Evolutionary conservation across 92 coral and sea anemone genomes (phyloP).

Genomic region (Nematostella vectensis): DNA sequence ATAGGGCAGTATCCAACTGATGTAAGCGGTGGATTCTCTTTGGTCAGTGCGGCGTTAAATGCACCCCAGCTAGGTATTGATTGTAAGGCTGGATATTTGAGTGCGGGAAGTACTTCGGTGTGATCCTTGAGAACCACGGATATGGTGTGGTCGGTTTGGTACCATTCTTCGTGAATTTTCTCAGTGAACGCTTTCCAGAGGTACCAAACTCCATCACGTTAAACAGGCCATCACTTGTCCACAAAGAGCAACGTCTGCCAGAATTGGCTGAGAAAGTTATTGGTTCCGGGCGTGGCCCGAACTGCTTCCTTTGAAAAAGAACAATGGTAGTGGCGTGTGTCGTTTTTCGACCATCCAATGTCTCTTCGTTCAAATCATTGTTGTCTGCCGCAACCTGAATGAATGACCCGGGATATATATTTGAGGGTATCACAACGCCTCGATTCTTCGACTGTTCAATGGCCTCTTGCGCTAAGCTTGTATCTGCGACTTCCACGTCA

Average conservation of each 20-base stretch:
- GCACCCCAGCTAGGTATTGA: conserved; percentile 53
- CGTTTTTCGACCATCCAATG: conserved; percentile 55
- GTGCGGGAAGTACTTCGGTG: conserved; percentile 28
- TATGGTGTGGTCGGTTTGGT: conserved; percentile 3
- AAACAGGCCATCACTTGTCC: not conserved
- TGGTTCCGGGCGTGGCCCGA: conserved; percentile 36
- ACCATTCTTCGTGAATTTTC: conserved; percentile 27
- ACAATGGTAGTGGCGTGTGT: conserved; percentile 50
- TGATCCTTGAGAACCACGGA: conserved; percentile 30
- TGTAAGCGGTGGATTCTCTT: conserved; percentile 17
- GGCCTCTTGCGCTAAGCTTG: conserved; percentile 39
- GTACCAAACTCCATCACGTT: conserved; percentile 26
- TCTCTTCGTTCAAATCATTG: conserved; percentile 52
- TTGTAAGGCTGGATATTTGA: conserved; percentile 22
- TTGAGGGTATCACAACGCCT: conserved; percentile 37
- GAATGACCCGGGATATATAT: conserved; percentile 43
- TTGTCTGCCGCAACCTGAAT: conserved; percentile 46
- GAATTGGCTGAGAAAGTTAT: conserved; percentile 16
- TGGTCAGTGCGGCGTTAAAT: conserved; percentile 34
- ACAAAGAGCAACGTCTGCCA: conserved; percentile 20
- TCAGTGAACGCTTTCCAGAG: conserved; percentile 27
- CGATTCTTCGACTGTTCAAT: conserved; percentile 22
- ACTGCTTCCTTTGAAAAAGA: conserved; percentile 39
- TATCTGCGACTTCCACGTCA: conserved; percentile 27
- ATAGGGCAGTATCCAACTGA: conserved; percentile 55